A percentile compares a stretch with the other conserved stretches of the same genome.
Conservation (phyloP, 30 jellyfish, hydroid and myxozoan genomes). For the Haliclystus octoradiatus region DNA sequence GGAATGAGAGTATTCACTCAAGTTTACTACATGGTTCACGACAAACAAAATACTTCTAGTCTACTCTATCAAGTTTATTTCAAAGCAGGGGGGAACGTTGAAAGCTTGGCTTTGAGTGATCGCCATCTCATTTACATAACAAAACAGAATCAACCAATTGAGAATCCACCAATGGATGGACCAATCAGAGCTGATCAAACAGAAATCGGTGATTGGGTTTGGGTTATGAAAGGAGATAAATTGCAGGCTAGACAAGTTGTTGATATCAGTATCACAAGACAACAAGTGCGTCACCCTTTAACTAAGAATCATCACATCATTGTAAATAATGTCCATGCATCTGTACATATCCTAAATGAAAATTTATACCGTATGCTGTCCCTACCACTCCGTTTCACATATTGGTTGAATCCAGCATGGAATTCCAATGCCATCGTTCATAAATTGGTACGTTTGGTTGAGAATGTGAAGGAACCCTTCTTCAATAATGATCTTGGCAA, state of each 20-base stretch:
- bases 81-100: slow-evolving; percentile 3
- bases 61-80: slow-evolving; percentile 8
- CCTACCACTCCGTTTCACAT: slow-evolving; percentile 20
- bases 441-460: slow-evolving; percentile 33
- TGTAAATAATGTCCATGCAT: slow-evolving; percentile 34
- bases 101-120: slow-evolving; percentile 21
- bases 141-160: not conserved
- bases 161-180: not conserved
- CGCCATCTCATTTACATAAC: slow-evolving; percentile 45
- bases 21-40: slow-evolving; percentile 34
- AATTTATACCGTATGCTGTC: slow-evolving; percentile 25
- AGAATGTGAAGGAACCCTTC: slow-evolving; percentile 21
- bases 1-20: slow-evolving; percentile 21
- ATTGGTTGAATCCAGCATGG: slow-evolving; percentile 36
- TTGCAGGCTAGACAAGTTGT: slow-evolving; percentile 12
- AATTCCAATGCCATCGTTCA: slow-evolving; percentile 19
- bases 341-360: slow-evolving; percentile 35
- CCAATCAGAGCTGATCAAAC: not conserved
- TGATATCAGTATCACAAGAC: slow-evolving; percentile 3
- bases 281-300: slow-evolving; percentile 26
- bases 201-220: slow-evolving; percentile 19
- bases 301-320: slow-evolving; percentile 41
- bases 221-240: slow-evolving; percentile 10
- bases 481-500: not conserved
- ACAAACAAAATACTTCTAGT: not conserved